Evolutionary conservation across 2,888 invertebrate species (phyloP), one percentile per base, ranked within the genome.

Genomic region (Oeneis ivallda): DNA sequence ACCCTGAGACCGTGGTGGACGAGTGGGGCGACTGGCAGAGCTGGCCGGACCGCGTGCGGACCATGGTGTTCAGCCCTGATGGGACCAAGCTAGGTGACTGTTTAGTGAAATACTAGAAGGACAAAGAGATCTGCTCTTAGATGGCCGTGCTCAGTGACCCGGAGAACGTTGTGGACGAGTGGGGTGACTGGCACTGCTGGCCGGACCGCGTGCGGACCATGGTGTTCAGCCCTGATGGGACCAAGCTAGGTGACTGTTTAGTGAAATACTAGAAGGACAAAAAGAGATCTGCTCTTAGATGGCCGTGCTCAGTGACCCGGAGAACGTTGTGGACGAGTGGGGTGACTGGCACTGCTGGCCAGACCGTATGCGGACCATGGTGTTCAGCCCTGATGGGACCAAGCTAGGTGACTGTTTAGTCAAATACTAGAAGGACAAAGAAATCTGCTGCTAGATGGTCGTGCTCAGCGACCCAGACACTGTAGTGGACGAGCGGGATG

Each of bases 211-310:
- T 92, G 1, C 72, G 87, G 65, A 89, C 89, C 2, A 89, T 92
- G 87, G 80, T 92, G 53, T 91, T 92, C 75, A 92, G 85, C 65
- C 91, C 92, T 1, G 92, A 92, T 66, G 92, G 91, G 1, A 89
- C 90, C 3, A 91, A 91, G 72, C 85, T 92, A 66, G 92, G 92
- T 92, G 15, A 47, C 17, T 1, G 37, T 37, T 26, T 26, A n/a
- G n/a, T n/a, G n/a, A n/a, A n/a, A n/a, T n/a, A n/a, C n/a, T n/a
- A n/a, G n/a, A n/a, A n/a, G n/a, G n/a, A n/a, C n/a, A n/a, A n/a
- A n/a, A n/a, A n/a, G n/a, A 76, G 50, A 68, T 74, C 3, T 75
- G 75, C 54, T 82, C 88, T 1, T 83, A 85, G 58, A 74, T 92
- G 54, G 77, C 91, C 53, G 90, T 92, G 65, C 79, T 92, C 79